Evolutionary conservation across 1,140 invertebrate genomes (phyloP), one percentile per base, ranked within the genome.

Genomic region (Eubasilissa regina): DNA sequence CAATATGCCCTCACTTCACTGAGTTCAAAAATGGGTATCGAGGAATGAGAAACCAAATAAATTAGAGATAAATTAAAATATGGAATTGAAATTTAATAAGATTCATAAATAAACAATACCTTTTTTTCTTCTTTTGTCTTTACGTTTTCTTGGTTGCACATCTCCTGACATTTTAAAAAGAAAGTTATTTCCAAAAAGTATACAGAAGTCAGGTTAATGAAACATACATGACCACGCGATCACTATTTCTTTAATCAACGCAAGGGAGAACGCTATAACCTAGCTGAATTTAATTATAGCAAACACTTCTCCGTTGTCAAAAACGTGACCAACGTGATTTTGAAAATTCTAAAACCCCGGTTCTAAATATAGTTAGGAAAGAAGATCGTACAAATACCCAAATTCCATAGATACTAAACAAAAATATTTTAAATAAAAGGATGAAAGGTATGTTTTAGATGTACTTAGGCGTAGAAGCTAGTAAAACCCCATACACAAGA

Each of bases 121-220:
- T 91, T 92, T 93, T 88, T 92, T 93, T 84, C 90, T 90, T 85
- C 90, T 90, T 84, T 93, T 94, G 83, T 94, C 93, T 87, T 93
- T 94, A 82, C 93, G 90, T 86, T 93, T 93, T 81, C 92, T 91
- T 75, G 93, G 91, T 85, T 94, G 93, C 76, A 92, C 91, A 85
- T 94, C 93, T 51, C 92, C 93, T 83, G 93, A 93, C 93, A 94
- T 94, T 60, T 78, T 74, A 48, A 51, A 51, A 66, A 25, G 45
- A 19, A 68, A 77, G 35, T 66, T 55, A 53, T 47, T 60, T n/a
- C 11, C 15, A 44, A 77, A 51, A 68, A 17, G 13, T 55, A 21
- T 60, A 60, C 17, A 58, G 10, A 66, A 77, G 13, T 66, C 47
- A 77, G 15, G 25, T 68, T 44, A 68, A 68, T 25, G 45, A 64